Base-by-base conservation (phyloP, 2,888 invertebrate species). In the Diploptera punctata region DNA sequence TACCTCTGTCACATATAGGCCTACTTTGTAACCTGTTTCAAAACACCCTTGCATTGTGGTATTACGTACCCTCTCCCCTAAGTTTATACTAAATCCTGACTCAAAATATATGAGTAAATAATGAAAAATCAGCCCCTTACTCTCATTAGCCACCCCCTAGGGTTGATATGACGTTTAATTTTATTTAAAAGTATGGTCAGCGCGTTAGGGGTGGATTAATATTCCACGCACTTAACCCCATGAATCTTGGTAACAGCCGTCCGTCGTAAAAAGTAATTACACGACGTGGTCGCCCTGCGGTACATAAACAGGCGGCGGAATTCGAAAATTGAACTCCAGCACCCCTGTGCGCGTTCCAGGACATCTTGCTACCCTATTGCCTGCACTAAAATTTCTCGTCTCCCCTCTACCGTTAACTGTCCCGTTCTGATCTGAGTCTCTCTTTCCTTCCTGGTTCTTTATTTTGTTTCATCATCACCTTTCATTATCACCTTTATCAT, bases 181-280 rank as follows among this genome's bases (percentile, higher is more conserved):
- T 57, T 57, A 57, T 57, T 57, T 57, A 57, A 57, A 57, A 57
- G 29, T 57, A 21, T 57, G 57, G 57, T 57, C 57, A 57, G n/a
- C 57, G n/a, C 29, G n/a, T 57, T 57, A 57, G 29, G 57, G 57
- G 57, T 29, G 29, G 57, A 57, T 57, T 57, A 57, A 57, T 57
- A 57, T 57, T 57, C 57, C 29, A 29, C 26, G 26, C 29, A 57
- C 24, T 21, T 54, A 29, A 29, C 3, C 29, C 24, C 57, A 29
- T 29, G 57, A 57, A 57, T 57, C 57, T 57, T 57, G 57, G 57
- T 29, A 29, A 57, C 57, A 57, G 57, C 29, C 16, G 57, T n/a
- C 9, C 57, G 31, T 57, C 57, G 57, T 57, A 57, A 57, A 54
- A 57, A 57, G 57, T 57, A 57, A 57, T 57, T 57, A 57, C 33